These are phyloP conservation scores for Falco columbarius DNA, from an alignment of 2,797 vertebrate genomes.

Conservation along the genomic window DNA sequence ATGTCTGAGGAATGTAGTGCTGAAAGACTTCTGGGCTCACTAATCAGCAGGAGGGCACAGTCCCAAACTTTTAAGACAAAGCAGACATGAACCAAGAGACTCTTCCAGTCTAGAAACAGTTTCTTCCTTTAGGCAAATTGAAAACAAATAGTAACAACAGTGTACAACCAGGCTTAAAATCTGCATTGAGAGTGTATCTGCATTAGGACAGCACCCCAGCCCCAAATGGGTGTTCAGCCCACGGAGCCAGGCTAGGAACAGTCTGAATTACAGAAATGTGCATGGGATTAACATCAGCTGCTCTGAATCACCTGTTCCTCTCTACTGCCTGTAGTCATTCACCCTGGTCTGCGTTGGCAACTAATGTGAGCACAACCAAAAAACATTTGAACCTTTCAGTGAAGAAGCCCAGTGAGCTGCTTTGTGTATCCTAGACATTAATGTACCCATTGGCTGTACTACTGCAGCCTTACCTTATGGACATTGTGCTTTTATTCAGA, in stretches of 20 bases:
- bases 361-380: neutral
- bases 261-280: neutral
- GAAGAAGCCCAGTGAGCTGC: neutral
- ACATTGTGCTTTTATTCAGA: neutral
- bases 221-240: neutral
- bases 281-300: neutral
- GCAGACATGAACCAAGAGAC: neutral
- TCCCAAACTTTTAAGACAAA: neutral
- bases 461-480: neutral
- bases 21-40: neutral
- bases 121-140: neutral
- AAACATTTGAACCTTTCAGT: neutral
- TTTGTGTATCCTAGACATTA: neutral
- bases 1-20: neutral
- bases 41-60: neutral
- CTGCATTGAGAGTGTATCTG: neutral
- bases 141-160: neutral
- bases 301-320: neutral
- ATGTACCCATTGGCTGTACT: neutral
- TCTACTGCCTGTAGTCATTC: neutral
- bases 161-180: neutral
- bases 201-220: neutral
- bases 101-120: neutral
- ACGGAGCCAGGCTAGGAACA: neutral
- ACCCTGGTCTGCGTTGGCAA: neutral